phyloP scores from a whole-genome alignment of 2,797 vertebrate genomes.

The Coccyzus lansbergi region DNA sequence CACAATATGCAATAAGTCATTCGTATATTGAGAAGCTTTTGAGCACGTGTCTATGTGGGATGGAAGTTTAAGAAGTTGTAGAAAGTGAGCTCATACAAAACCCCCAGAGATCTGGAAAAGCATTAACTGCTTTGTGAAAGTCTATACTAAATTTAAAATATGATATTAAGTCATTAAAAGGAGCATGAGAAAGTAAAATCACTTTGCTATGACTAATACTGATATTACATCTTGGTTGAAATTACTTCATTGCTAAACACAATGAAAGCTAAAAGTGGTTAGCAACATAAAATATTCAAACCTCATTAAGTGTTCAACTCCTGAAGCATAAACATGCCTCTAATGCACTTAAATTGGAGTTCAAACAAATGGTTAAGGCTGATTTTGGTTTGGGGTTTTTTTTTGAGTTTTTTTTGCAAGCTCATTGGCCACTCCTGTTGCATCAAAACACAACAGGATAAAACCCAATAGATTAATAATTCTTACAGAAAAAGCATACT shows the following conservation, averaged over 20 bases:
- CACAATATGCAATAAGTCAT: not conserved
- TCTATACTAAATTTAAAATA: not conserved
- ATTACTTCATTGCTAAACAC: not conserved
- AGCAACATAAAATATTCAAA: not conserved
- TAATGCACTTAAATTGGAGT: not conserved
- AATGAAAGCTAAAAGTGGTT: not conserved
- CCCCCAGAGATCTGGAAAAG: not conserved
- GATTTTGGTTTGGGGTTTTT: too few relatives aligned
- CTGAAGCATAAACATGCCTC: not conserved
- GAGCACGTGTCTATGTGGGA: accelerated
- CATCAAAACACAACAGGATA: not conserved
- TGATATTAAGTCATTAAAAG: not conserved
- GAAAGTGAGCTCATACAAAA: not conserved
- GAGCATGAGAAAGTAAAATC: not conserved
- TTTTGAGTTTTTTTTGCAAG: not conserved
- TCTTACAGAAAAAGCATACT: not conserved
- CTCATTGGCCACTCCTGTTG: not conserved
- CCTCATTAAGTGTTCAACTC: not conserved
- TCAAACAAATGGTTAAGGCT: not conserved
- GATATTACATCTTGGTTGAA: not conserved
- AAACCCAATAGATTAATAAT: not conserved
- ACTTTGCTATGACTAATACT: not conserved
- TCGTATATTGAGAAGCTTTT: not conserved
- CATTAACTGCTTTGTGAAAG: not conserved
- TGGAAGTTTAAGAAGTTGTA: not conserved